Conservation (phyloP, 2,113 vertebrate genomes). For the Megatriorchis doriae region DNA sequence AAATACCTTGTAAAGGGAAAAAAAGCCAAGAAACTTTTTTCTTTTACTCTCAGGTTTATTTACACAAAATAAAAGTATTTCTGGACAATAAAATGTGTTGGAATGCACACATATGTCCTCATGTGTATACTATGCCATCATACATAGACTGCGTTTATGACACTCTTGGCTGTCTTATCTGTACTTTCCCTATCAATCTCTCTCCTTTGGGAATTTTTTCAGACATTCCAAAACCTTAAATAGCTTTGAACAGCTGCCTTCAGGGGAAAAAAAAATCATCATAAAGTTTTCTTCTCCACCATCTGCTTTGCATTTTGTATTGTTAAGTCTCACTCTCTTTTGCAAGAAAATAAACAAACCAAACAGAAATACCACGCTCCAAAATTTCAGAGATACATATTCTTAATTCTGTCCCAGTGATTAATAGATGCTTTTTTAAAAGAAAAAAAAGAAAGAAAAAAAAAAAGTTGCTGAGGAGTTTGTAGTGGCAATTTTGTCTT, state of each 20-base stretch:
- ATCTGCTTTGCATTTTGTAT: conserved; percentile 44
- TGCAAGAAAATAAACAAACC: background rate
- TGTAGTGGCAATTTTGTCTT: background rate
- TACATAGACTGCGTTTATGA: background rate
- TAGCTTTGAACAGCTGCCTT: conserved; percentile 49
- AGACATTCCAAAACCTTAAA: conserved; percentile 49
- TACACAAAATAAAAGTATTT: background rate
- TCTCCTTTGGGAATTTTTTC: conserved; percentile 21
- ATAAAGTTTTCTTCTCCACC: background rate
- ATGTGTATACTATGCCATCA: background rate
- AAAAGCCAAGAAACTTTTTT: background rate
- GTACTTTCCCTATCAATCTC: conserved; percentile 6
- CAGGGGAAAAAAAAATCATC: background rate
- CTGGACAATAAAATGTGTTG: background rate
- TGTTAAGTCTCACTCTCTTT: background rate
- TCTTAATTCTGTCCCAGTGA: background rate
- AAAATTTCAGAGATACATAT: background rate
- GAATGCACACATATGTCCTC: background rate
- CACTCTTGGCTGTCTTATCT: background rate
- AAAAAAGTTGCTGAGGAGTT: background rate
- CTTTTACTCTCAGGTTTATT: background rate
- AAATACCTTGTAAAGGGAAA: background rate
- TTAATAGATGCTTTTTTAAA: background rate
- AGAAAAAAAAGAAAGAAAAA: too few species aligned
- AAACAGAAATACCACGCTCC: background rate